A percentile compares a stretch with the other conserved stretches of the same genome.
These are phyloP conservation scores for Myotis lucifugus DNA, from an alignment of 2,113 vertebrate species.

Conservation along the genomic window DNA sequence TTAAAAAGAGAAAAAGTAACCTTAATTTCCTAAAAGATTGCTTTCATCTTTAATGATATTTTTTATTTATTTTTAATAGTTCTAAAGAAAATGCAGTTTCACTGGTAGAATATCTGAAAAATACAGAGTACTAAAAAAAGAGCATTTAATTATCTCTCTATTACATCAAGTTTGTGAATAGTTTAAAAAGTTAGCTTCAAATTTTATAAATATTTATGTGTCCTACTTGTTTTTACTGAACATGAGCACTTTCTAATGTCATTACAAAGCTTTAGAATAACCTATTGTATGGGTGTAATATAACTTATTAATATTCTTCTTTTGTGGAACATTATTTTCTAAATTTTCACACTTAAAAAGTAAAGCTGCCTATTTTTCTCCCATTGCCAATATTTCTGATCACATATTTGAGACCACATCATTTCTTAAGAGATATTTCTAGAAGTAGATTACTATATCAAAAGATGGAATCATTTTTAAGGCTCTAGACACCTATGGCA, in stretches of 20 bases:
- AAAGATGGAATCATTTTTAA: constrained; percentile 1
- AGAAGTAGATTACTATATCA: background rate
- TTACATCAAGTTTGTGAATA: constrained; percentile 4
- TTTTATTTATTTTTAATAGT: constrained; percentile 27
- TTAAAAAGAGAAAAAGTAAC: background rate
- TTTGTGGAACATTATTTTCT: background rate
- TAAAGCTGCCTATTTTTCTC: background rate
- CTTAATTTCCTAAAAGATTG: background rate
- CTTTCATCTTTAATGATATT: constrained; percentile 6
- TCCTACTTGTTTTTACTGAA: background rate
- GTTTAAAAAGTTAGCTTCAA: background rate
- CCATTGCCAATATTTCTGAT: background rate
- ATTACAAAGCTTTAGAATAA: background rate
- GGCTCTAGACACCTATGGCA: background rate
- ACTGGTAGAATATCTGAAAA: background rate
- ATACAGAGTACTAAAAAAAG: background rate
- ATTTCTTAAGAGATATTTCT: background rate
- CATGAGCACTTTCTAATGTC: background rate
- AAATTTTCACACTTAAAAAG: background rate
- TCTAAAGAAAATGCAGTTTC: background rate
- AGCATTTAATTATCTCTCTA: constrained; percentile 2
- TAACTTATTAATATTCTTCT: background rate
- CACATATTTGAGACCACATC: background rate
- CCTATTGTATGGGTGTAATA: background rate
- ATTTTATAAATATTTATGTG: background rate